Base-by-base conservation (phyloP, 2,888 invertebrate species). In the Choreutis nemorana region DNA sequence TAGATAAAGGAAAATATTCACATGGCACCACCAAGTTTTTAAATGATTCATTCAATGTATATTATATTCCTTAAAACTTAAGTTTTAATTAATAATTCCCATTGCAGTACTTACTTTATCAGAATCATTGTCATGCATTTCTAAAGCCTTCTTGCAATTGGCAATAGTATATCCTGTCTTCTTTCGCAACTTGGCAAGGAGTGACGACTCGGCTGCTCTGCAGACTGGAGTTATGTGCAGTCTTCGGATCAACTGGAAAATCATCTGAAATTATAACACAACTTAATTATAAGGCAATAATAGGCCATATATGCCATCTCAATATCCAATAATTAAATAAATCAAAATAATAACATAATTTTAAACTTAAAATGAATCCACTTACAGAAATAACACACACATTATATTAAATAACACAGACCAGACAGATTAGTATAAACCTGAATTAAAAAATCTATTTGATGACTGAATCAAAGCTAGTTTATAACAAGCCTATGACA, bases 131-230 rank as follows among this genome's bases (percentile, higher is more conserved):
- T 90, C 85, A 64, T 95, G 88, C 70, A 94, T 79, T 57, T 94
- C 91, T 34, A 98, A 73, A 1, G 98, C 97, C 65, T 97, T 96
- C 54, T 94, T 94, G 65, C 98, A 98, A 58, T 97, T 97, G 8
- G 91, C 81, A 71, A 97, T 94, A 4, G 97, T 91, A 61, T 95
- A 97, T 4, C 98, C 98, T 2, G 98, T 99, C 55, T 90, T 91
- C 66, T 96, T 97, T 11, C 99, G 82, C 11, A 99, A 80, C 44
- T 89, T 86, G 14, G 92, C 89, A 16, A 97, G 70, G 6, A 87
- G 73, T 14, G 90, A 87, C 48, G 93, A 92, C 42, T 86, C 87
- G 1, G 80, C 71, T 3, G 85, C 82, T 48, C 81, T 81, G 14
- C 78, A 65, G 28, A 67, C 39, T 4, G 68, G 67, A 34, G 80